Percentiles rank a stretch among this genome's conserved stretches.
Conservation (phyloP, 2,797 vertebrate species). For the Hydrocynus forskahlii region DNA sequence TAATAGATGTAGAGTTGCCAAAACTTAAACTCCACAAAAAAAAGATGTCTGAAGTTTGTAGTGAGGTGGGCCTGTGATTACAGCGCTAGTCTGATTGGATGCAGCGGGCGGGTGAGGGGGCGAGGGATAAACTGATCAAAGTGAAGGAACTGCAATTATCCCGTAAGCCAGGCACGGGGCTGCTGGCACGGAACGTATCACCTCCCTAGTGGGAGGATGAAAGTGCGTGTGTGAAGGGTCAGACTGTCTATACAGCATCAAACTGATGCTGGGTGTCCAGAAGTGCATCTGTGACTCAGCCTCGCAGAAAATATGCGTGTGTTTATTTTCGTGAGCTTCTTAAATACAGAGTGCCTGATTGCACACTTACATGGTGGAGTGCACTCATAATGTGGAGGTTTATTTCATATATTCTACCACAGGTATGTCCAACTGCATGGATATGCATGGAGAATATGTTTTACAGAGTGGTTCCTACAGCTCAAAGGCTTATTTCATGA, state of each 20-base stretch:
- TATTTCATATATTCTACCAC: too few relatives aligned
- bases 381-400: not conserved
- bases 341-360: too few relatives aligned
- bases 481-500: too few relatives aligned
- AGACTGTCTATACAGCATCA: not conserved
- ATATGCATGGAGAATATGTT: not conserved
- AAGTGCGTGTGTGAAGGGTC: constrained; percentile 9
- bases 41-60: not conserved
- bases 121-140: constrained; percentile 21
- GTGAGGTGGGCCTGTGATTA: not conserved
- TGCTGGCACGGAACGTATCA: not conserved
- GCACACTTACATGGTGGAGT: not conserved
- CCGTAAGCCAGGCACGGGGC: not conserved
- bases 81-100: not conserved
- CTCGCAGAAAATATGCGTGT: not conserved
- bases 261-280: not conserved
- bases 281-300: not conserved
- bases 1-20: too few relatives aligned
- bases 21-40: too few relatives aligned
- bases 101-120: constrained; percentile 7
- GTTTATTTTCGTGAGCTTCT: not conserved
- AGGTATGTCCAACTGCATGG: too few relatives aligned
- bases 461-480: too few relatives aligned
- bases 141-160: constrained; percentile 32
- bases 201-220: constrained; percentile 7